Evolutionary conservation across 2,113 vertebrate species (phyloP), one percentile per base, ranked within the genome.

Genomic region (Pithys albifrons): DNA sequence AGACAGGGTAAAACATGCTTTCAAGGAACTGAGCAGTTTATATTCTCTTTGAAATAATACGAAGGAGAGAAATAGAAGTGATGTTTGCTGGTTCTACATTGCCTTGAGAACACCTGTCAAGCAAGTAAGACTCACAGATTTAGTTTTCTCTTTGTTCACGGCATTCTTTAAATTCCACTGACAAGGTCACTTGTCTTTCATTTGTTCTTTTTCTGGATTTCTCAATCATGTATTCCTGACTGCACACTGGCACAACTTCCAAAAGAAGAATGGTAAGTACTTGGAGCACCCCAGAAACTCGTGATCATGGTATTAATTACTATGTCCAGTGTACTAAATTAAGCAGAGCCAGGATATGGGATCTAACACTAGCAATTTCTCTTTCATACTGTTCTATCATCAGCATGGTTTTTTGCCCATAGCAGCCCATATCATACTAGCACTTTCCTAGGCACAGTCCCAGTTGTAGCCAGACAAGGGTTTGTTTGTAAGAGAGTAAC

Each of bases 381-480:
- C 28, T 20, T 49, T 23, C 8, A 13, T 5, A 3, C 3, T 49
- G 10, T 28, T 62, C 7, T 15, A 10, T 9, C 33, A 69, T 9
- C 41, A 86, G 9, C 25, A 19, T 17, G 23, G 7, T 12, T 92
- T 83, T 91, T 91, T 35, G 39, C 18, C 23, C 48, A 25, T 19
- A 31, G 1, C 23, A 59, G 28, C 8, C 29, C 1, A 2, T 31
- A 48, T 6, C 48, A 48, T 3, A 19, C 12, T 19, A 54, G 15
- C 13, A 39, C 5, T 66, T 22, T 64, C n/a, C 27, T 14, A 61
- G 22, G 11, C 28, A 59, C 2, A 2, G 19, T 24, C n/a, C 15
- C 37, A 70, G 64, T 35, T 3, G 2, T 2, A 46, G 5, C 2
- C 16, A 62, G 39, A 24, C 0, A 4, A 77, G 7, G 10, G 5